These are phyloP conservation scores for Chionomys nivalis DNA, from an alignment of 2,113 vertebrate genomes.

Conservation along the genomic window DNA sequence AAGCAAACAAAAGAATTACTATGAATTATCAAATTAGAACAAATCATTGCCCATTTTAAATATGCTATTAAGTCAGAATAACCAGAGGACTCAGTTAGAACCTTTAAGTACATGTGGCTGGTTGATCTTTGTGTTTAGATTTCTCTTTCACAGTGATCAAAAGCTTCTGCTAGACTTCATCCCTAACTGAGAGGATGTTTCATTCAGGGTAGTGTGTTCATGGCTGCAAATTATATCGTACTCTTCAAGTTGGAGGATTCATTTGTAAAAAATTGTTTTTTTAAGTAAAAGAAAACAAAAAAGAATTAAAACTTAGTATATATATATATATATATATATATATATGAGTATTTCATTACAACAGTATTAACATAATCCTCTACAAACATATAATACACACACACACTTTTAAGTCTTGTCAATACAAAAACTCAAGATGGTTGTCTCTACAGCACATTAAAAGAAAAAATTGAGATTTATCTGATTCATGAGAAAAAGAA, in stretches of 20 bases:
- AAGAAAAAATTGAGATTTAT: not conserved
- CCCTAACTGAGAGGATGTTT: not conserved
- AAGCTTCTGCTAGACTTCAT: not conserved
- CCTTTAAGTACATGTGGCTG: not conserved
- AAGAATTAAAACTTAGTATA: not conserved
- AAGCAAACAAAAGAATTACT: not conserved
- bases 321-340: not conserved
- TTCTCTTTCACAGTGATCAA: not conserved
- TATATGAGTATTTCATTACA: conserved; percentile 21
- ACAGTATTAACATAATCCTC: conserved; percentile 8
- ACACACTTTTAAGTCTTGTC: not conserved
- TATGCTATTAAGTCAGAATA: conserved; percentile 63
- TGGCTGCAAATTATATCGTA: not conserved
- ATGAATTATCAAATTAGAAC: conserved; percentile 57
- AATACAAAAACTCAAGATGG: not conserved
- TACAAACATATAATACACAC: not conserved
- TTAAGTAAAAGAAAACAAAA: not conserved
- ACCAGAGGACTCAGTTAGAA: conserved; percentile 73
- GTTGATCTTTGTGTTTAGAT: not conserved
- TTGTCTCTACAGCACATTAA: conserved; percentile 8
- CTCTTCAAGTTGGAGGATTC: not conserved
- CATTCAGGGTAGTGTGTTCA: not conserved
- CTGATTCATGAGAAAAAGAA: not conserved
- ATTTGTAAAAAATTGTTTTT: not conserved
- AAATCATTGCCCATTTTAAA: conserved; percentile 63